Base-by-base conservation (phyloP, 2,888 invertebrate species). In the Ecliptopera silaceata region DNA sequence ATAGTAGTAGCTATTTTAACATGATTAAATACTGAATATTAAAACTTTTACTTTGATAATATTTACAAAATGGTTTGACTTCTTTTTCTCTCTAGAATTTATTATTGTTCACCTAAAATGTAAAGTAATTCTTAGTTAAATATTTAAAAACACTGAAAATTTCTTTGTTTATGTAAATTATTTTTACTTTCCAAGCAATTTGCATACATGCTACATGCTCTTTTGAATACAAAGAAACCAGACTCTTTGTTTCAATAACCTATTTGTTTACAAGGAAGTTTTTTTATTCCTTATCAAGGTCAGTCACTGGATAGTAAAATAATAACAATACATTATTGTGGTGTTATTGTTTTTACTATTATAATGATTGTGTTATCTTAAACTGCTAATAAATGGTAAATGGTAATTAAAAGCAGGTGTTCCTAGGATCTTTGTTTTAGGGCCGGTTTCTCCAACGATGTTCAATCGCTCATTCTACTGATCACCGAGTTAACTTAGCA, bases 211-310 rank as follows among this genome's bases (percentile, higher is more conserved):
- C 10, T 8, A 8, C 10, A 8, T 26, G 6, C 4, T 26, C 26
- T 6, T 22, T 26, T 26, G 10, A 26, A 22, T 49, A 54, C 32
- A 54, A 45, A 55, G 36, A 32, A 45, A 8, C 51, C 20, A 34
- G 46, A 31, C 22, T 34, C 48, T 44, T 56, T 56, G 48, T 50
- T 45, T 15, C 29, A 51, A n/a, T 55, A 31, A 46, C 43, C 48
- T 49, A 44, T 55, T 44, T 55, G 36, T 38, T 46, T 29, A 41
- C 43, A 48, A 56, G 45, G 50, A 56, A 56, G 56, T 49, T 56
- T 44, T 36, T 20, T 26, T 26, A 26, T 8, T 6, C 8, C 4
- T 45, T 50, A 45, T 41, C 50, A 50, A 56, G 49, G 39, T 45
- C 18, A 41, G 18, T 31, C 26, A 48, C 32, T 42, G 13, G 18